phyloP scores from a whole-genome alignment of 1,140 invertebrate species.

The Epicauta chinensis region DNA sequence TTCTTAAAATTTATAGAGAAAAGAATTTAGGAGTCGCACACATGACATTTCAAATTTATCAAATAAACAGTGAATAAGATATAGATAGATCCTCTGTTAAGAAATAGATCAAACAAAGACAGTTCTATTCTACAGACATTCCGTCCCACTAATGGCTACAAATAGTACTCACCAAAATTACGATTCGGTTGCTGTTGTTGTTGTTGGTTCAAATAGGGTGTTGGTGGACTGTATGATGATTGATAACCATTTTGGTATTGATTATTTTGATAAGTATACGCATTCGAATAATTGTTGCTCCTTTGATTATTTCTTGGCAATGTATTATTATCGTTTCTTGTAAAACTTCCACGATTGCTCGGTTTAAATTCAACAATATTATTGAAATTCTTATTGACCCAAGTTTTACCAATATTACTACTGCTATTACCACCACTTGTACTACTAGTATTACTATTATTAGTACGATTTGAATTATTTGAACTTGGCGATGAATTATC shows the following conservation, averaged over 20 bases:
- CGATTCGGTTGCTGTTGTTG: slow-evolving; percentile 13
- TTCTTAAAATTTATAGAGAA: too few relatives aligned
- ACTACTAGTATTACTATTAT: neutral
- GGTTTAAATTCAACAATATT: slow-evolving; percentile 10
- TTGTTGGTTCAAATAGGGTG: slow-evolving; percentile 14
- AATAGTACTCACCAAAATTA: neutral
- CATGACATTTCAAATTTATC: too few relatives aligned
- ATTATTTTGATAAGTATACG: slow-evolving; percentile 22
- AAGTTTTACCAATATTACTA: slow-evolving; percentile 25
- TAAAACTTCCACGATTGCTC: slow-evolving; percentile 25
- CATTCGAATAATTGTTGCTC: neutral
- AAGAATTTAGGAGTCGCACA: too few relatives aligned
- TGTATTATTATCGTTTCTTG: slow-evolving; percentile 19
- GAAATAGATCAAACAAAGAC: too few relatives aligned
- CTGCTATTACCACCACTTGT: slow-evolving; percentile 13
- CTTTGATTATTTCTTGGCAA: slow-evolving; percentile 6
- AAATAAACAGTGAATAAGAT: too few relatives aligned
- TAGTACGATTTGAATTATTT: slow-evolving; percentile 40
- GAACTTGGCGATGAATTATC: slow-evolving; percentile 39
- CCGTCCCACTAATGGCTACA: too few relatives aligned
- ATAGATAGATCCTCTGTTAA: too few relatives aligned
- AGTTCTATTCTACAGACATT: too few relatives aligned
- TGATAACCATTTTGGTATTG: slow-evolving; percentile 29
- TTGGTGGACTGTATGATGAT: slow-evolving; percentile 31
- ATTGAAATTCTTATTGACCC: slow-evolving; percentile 41